These are phyloP conservation scores for Drosophila nasuta DNA, from an alignment of 1,140 invertebrate genomes.

Conservation along the genomic window DNA sequence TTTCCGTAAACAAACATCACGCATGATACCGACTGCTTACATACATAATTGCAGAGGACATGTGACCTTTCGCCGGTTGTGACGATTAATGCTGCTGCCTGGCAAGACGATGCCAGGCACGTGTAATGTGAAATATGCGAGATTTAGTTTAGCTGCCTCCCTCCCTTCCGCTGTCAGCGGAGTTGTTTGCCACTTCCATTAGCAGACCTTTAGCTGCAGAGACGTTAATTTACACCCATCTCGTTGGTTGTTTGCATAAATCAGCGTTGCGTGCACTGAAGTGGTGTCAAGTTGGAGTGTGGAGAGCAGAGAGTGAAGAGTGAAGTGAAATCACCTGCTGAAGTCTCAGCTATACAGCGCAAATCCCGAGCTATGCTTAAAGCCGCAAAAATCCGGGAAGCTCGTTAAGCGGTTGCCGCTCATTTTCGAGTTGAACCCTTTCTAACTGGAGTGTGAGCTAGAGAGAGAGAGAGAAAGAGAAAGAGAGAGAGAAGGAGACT, in stretches of 20 bases:
- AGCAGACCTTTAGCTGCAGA: constrained; percentile 62
- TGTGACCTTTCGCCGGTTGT: background rate
- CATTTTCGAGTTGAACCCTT: constrained; percentile 44
- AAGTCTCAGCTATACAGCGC: background rate
- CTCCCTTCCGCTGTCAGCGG: background rate
- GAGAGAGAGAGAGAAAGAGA: background rate
- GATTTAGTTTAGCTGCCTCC: constrained; percentile 52
- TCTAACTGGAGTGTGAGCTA: constrained; percentile 19
- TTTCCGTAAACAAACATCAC: background rate
- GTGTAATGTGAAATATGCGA: constrained; percentile 63
- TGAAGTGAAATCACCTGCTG: background rate
- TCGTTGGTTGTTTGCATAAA: constrained; percentile 75
- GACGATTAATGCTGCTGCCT: background rate
- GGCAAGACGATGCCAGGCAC: background rate
- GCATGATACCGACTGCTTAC: constrained; percentile 3
- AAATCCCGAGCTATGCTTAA: constrained; percentile 49
- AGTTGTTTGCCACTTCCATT: constrained; percentile 65
- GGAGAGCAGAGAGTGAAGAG: background rate
- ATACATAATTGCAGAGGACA: constrained; percentile 4
- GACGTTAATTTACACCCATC: constrained; percentile 77
- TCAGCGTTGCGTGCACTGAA: constrained; percentile 46
- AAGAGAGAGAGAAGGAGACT: constrained; percentile 25
- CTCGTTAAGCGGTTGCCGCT: constrained; percentile 50
- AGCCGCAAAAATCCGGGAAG: constrained; percentile 75
- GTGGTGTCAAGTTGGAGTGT: background rate